Percentiles rank a stretch among this genome's conserved stretches.
Evolutionary conservation across 2,113 vertebrate genomes (phyloP).

Genomic region (Boulengeromyrus knoepffleri): DNA sequence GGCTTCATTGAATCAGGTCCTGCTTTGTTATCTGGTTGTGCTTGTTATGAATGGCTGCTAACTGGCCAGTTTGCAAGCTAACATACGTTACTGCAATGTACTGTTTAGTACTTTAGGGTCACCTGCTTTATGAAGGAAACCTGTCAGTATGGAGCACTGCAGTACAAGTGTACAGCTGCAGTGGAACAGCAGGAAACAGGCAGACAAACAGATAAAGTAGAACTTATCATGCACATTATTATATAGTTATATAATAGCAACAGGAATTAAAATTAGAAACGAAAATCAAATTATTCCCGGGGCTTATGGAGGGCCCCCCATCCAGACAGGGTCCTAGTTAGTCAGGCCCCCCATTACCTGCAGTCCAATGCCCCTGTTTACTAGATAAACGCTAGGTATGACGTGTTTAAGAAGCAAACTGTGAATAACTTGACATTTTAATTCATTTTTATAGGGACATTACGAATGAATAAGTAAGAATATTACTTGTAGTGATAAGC

Average conservation of each 20-base stretch:
- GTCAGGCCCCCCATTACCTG: not conserved
- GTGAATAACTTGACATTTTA: not conserved
- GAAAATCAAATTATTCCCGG: not conserved
- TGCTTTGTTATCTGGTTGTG: too few relatives aligned
- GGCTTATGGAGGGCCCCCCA: not conserved
- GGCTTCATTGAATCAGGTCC: too few relatives aligned
- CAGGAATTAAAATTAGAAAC: not conserved
- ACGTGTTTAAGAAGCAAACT: not conserved
- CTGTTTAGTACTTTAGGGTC: too few relatives aligned
- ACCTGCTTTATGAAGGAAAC: too few relatives aligned
- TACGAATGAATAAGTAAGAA: not conserved
- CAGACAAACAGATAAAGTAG: too few relatives aligned
- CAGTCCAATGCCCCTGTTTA: not conserved
- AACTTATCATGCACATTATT: not conserved
- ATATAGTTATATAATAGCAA: not conserved
- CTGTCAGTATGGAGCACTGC: slow-evolving; percentile 52
- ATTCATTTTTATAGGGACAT: not conserved
- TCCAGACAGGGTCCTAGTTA: not conserved
- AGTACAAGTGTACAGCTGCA: slow-evolving; percentile 84
- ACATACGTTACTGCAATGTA: too few relatives aligned
- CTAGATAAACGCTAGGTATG: not conserved
- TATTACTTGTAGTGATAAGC: not conserved
- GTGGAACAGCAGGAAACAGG: slow-evolving; percentile 58
- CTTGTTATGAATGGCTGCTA: too few relatives aligned
- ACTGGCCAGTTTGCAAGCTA: too few relatives aligned